Percentiles rank a stretch among this genome's conserved stretches.
Evolutionary conservation across 2,797 vertebrate species (phyloP).

Genomic region (Dendrocincla fuliginosa): DNA sequence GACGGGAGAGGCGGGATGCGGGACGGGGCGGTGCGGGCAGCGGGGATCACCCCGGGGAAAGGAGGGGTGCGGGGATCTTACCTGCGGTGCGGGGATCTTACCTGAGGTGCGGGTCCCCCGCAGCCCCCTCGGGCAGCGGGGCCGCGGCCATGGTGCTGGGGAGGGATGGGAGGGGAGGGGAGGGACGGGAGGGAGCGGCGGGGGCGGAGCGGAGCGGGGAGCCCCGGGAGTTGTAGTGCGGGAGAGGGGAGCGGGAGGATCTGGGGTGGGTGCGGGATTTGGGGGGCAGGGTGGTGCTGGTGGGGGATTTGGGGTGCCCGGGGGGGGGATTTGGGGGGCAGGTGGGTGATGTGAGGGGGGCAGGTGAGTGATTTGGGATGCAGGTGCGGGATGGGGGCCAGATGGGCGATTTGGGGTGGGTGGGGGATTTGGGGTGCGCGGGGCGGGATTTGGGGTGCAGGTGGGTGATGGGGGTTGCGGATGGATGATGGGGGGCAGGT

Average conservation of each 20-base stretch:
- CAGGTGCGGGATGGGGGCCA: too few species aligned
- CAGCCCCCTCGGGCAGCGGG: constrained; percentile 19
- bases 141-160: constrained; percentile 41
- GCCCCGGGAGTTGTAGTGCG: constrained; percentile 46
- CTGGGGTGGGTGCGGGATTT: too few species aligned
- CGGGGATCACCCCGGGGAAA: neutral
- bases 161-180: too few species aligned
- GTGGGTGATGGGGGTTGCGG: too few species aligned
- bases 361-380: too few species aligned
- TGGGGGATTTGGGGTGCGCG: too few species aligned
- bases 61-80: neutral
- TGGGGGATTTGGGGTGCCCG: neutral
- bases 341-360: neutral
- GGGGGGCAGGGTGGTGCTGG: neutral
- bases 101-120: constrained; percentile 10
- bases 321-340: neutral
- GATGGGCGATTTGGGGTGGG: too few species aligned
- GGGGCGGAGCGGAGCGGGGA: neutral
- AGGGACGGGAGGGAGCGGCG: neutral
- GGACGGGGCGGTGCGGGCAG: rapidly evolving
- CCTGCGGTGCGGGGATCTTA: constrained; percentile 16
- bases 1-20: neutral
- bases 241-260: too few species aligned
- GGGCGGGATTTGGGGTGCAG: too few species aligned
- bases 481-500: too few species aligned